Conservation (phyloP, 2,888 invertebrate species). For the Drosophila tripunctata region DNA sequence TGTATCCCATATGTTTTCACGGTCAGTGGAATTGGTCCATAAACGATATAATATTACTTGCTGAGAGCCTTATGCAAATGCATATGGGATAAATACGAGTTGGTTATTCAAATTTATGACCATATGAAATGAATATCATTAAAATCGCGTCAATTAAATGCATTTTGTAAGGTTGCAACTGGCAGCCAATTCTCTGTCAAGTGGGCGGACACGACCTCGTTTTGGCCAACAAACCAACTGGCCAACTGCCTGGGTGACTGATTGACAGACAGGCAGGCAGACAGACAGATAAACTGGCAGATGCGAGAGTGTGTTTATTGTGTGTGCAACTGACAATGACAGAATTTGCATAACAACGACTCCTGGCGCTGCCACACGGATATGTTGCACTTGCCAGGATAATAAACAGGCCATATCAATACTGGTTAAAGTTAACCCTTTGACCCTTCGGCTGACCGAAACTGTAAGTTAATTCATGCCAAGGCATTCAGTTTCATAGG, state of each 20-base stretch:
- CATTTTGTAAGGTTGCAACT: slow-evolving; percentile 18
- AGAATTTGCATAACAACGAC: slow-evolving; percentile 36
- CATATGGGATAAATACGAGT: neutral
- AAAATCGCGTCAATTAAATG: slow-evolving; percentile 47
- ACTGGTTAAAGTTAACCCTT: slow-evolving; percentile 5
- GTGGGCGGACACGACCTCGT: slow-evolving; percentile 31
- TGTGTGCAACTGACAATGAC: slow-evolving; percentile 38
- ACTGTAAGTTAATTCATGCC: too few relatives aligned
- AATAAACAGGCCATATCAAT: slow-evolving; percentile 3
- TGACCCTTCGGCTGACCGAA: too few relatives aligned
- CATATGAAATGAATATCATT: slow-evolving; percentile 38
- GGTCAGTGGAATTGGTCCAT: neutral
- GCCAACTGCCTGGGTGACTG: slow-evolving; percentile 9
- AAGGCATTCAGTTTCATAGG: slow-evolving; percentile 16
- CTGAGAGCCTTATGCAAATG: neutral
- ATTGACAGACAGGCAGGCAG: neutral
- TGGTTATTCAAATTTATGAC: slow-evolving; percentile 14
- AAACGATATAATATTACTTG: neutral
- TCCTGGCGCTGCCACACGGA: slow-evolving; percentile 16
- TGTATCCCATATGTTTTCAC: neutral
- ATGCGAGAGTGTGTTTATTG: slow-evolving; percentile 5
- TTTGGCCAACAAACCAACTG: slow-evolving; percentile 6
- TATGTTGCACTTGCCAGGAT: slow-evolving; percentile 20
- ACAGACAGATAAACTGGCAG: neutral
- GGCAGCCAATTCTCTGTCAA: slow-evolving; percentile 23